Evolutionary conservation across 2,888 invertebrate genomes (phyloP), one percentile per base, ranked within the genome.

Genomic region (Apotomis turbidana): DNA sequence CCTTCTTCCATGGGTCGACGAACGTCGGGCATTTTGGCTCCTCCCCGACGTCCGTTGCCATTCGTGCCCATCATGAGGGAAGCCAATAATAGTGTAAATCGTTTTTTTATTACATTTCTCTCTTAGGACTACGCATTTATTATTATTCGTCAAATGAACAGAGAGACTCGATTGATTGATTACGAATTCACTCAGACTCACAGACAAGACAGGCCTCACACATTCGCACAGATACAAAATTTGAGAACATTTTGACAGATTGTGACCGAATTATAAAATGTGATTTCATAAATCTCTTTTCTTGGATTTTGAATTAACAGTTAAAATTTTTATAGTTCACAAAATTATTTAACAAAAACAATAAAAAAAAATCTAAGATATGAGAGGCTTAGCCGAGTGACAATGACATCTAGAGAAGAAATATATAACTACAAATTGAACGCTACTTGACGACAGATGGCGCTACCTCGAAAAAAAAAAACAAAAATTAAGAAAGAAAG

Each of bases 1-100:
- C 95, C 95, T 90, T 96, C 96, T 86, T 96, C 95, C 85, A 95
- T 94, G 82, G 95, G 95, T 83, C 95, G 94, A 80, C 95, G 94
- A 78, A 95, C 93, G 85, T 96, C 95, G 75, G 94, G 93, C 78
- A 95, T 87, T 85, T 94, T 95, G 66, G 92, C 90, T 81, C 95
- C 91, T 77, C 94, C 94, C 76, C 95, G 94, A 85, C 95, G 95
- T 75, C 95, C 95, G 87, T 93, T 93, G 76, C 91, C 93, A 78
- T 93, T 93, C 52, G 91, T 90, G 79, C 91, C 91, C 93, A 93
- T 92, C 66, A 72, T 68, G 36, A 44, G 72, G 68, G 51, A 63
- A 68, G 49, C 63, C 69, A 44, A 67, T 70, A 27, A 74, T 52
- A 72, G 67, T 68, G 74, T 64, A 58, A 55, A 13, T 12, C 46